Percentiles rank a stretch among this genome's conserved stretches.
Conservation (phyloP, 2,888 invertebrate species). For the Harpalus rufipes region DNA sequence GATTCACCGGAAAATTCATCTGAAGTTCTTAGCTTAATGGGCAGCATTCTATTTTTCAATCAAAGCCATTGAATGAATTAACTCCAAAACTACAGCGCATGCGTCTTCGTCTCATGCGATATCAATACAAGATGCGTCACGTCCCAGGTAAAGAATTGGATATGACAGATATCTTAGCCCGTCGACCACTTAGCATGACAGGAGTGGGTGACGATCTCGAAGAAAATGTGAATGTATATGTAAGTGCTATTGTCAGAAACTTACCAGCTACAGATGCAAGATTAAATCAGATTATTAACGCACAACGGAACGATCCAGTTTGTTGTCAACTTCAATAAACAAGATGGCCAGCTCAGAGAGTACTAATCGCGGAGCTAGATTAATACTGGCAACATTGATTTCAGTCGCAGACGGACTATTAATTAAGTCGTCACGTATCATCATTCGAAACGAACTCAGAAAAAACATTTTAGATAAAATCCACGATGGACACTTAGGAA, state of each 20-base stretch:
- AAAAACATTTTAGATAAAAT: too few relatives aligned
- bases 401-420: background rate
- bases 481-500: background rate
- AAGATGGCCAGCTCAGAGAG: background rate
- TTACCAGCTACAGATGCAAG: background rate
- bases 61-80: too few relatives aligned
- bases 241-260: background rate
- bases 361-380: background rate
- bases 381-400: background rate
- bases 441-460: background rate
- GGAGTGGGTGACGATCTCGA: background rate
- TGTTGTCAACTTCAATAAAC: background rate
- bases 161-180: background rate
- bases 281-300: background rate
- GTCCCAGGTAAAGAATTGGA: too few relatives aligned
- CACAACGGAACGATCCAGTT: background rate
- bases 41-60: too few relatives aligned
- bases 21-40: too few relatives aligned
- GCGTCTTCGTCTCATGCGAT: too few relatives aligned
- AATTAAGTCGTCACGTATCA: background rate
- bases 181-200: background rate
- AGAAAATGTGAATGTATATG: background rate
- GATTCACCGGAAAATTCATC: too few relatives aligned
- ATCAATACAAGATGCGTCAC: too few relatives aligned
- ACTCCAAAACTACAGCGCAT: too few relatives aligned